Percentiles rank a stretch among this genome's conserved stretches.
Conservation (phyloP, 2,797 vertebrate species). For the Eupleurogrammus muticus region DNA sequence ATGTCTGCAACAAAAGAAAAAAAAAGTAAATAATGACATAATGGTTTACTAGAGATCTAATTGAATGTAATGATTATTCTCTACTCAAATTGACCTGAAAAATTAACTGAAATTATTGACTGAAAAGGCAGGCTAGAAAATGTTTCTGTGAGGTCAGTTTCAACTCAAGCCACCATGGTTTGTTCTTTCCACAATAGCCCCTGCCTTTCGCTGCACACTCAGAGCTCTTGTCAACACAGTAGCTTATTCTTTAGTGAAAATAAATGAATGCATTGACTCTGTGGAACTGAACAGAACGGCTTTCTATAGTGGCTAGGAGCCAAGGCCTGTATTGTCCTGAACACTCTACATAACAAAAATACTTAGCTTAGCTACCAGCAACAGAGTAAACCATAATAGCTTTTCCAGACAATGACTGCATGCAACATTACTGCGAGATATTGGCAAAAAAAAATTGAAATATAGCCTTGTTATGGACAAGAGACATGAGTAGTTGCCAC, state of each 20-base stretch:
- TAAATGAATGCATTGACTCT: conserved; percentile 74
- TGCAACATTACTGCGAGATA: conserved; percentile 17
- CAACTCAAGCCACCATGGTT: conserved; percentile 55
- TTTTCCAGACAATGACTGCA: conserved; percentile 32
- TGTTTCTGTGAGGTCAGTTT: conserved; percentile 34
- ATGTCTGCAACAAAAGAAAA: conserved; percentile 87
- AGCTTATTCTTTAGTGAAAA: conserved; percentile 71
- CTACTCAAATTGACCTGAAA: conserved; percentile 1
- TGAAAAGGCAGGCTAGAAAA: conserved; percentile 18
- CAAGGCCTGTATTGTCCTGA: conserved; percentile 61
- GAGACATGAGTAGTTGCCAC: conserved; percentile 23
- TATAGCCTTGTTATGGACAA: conserved; percentile 41
- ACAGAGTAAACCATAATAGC: conserved; percentile 39
- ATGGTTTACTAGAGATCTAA: not conserved
- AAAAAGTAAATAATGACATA: not conserved
- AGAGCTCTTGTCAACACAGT: conserved; percentile 62
- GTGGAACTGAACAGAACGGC: conserved; percentile 66
- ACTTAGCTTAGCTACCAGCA: conserved; percentile 49
- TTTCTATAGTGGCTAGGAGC: conserved; percentile 72
- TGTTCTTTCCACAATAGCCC: conserved; percentile 55
- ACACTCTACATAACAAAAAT: conserved; percentile 53
- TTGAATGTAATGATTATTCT: conserved; percentile 16
- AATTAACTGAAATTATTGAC: conserved; percentile 14
- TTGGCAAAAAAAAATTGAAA: conserved; percentile 32
- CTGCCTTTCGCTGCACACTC: conserved; percentile 47